Base-by-base conservation (phyloP, 2,797 vertebrate genomes). In the Distichodus sexfasciatus region DNA sequence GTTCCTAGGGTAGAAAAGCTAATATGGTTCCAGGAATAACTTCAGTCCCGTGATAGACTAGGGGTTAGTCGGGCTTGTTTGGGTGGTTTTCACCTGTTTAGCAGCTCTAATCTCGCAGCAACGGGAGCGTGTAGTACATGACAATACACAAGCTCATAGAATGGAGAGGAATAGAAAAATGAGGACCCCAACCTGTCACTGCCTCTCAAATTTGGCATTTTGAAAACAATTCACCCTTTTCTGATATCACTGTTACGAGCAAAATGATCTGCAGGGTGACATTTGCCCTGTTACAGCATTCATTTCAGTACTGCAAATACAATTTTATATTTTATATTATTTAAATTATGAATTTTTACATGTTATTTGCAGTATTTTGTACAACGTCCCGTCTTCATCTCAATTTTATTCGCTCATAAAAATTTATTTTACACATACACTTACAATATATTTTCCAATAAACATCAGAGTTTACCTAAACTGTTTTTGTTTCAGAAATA, bases 21-120 rank as follows among this genome's bases (percentile, higher is more conserved):
- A n/a, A n/a, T n/a, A n/a, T n/a, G n/a, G n/a, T n/a, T n/a, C n/a
- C n/a, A n/a, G n/a, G n/a, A n/a, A n/a, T n/a, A n/a, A n/a, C n/a
- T n/a, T n/a, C n/a, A n/a, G n/a, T n/a, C n/a, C n/a, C n/a, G n/a
- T n/a, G n/a, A n/a, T n/a, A n/a, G n/a, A n/a, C n/a, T n/a, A n/a
- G n/a, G n/a, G n/a, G n/a, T n/a, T n/a, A n/a, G n/a, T n/a, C n/a
- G n/a, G n/a, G n/a, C n/a, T n/a, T n/a, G n/a, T n/a, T n/a, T n/a
- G n/a, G n/a, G n/a, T n/a, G n/a, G 85, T 78, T 80, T 87, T 87
- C 89, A 88, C 83, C 83, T 88, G 87, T 84, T 76, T 64, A 66
- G 44, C 51, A 24, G 72, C 48, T 69, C 57, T 80, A 70, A 75
- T 70, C 63, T 72, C 43, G 53, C 66, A 69, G 66, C 57, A 68